Conservation (phyloP, 2,888 invertebrate genomes). For the Tipula vernalis region DNA sequence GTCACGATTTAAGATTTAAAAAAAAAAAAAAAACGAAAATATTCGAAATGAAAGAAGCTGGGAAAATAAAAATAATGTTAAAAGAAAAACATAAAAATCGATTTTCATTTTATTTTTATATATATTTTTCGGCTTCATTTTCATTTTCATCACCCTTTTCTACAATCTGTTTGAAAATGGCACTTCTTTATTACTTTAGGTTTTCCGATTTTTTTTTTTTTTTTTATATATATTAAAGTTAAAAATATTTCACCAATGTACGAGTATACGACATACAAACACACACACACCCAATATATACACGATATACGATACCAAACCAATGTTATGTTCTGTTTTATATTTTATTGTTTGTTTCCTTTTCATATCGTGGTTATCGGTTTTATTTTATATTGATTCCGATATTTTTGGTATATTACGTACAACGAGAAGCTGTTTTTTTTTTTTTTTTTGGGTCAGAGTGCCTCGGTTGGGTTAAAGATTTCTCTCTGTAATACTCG, state of each 20-base stretch:
- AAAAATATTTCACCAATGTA: not conserved
- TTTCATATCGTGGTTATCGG: slow-evolving; percentile 4
- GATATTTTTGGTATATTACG: not conserved
- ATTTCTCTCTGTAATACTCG: not conserved
- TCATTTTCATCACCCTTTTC: slow-evolving; percentile 4
- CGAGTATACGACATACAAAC: not conserved
- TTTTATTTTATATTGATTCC: slow-evolving; percentile 4
- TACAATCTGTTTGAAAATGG: not conserved
- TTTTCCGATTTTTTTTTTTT: not conserved
- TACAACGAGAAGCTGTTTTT: not conserved
- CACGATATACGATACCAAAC: not conserved
- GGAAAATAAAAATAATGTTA: not conserved
- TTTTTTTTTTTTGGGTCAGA: not conserved
- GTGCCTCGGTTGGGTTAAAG: not conserved
- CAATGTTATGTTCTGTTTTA: not conserved
- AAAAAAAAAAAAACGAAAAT: not conserved
- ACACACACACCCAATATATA: too few species aligned
- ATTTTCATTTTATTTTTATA: slow-evolving; percentile 4
- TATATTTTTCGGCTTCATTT: not conserved
- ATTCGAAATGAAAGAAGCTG: not conserved
- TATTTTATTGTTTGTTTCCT: not conserved
- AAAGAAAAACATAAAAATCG: not conserved
- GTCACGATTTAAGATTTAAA: slow-evolving; percentile 8
- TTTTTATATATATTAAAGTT: not conserved
- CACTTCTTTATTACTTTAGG: not conserved